A percentile compares a stretch with the other conserved stretches of the same genome.
These are phyloP conservation scores for Stercorarius parasiticus DNA, from an alignment of 2,113 vertebrate species.

Conservation along the genomic window DNA sequence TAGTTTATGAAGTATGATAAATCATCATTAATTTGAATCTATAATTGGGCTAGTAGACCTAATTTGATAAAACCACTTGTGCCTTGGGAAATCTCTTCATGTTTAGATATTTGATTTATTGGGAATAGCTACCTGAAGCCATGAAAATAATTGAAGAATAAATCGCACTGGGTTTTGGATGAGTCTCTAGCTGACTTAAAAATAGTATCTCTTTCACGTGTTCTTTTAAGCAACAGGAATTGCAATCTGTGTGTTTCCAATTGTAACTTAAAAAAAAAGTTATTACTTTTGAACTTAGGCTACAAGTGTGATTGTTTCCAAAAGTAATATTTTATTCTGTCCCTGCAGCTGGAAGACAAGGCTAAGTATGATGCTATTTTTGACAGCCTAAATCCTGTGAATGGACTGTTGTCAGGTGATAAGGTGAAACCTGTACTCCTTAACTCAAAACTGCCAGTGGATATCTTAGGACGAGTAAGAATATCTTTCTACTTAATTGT, in stretches of 20 bases:
- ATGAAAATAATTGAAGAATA: not conserved
- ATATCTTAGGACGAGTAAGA: constrained; percentile 93
- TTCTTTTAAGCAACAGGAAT: not conserved
- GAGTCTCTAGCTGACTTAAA: not conserved
- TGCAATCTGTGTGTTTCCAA: not conserved
- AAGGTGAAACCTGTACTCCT: constrained; percentile 98
- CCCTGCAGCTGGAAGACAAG: constrained; percentile 89
- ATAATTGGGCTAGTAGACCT: not conserved
- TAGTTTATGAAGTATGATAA: not conserved
- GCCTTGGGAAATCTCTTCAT: not conserved
- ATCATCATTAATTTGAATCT: not conserved
- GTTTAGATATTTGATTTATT: not conserved
- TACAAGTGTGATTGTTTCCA: not conserved
- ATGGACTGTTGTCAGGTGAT: constrained; percentile 91
- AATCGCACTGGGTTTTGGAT: not conserved
- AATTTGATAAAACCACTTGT: not conserved
- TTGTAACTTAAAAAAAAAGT: not conserved
- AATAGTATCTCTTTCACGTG: not conserved
- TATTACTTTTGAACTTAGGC: not conserved
- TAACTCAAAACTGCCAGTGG: constrained; percentile 97
- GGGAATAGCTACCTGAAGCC: not conserved
- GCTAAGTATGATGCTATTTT: constrained; percentile 95
- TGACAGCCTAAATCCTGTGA: constrained; percentile 90
- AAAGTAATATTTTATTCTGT: constrained; percentile 12
- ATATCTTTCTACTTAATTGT: not conserved